Conservation (phyloP, 1,140 invertebrate genomes). For the Mercenaria mercenaria region DNA sequence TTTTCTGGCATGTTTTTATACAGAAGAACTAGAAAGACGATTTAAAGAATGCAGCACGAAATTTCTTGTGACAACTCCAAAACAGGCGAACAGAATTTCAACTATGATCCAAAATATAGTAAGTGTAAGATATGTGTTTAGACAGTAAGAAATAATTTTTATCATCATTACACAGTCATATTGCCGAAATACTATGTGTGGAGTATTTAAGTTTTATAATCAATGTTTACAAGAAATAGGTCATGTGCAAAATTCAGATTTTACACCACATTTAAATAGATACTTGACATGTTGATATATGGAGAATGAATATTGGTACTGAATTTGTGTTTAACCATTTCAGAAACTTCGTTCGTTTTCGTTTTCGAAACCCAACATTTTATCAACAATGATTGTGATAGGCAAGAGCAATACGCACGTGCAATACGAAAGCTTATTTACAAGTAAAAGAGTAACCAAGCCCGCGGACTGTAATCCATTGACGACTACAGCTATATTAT, state of each 20-base stretch:
- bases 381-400: conserved; percentile 46
- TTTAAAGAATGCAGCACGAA: conserved; percentile 39
- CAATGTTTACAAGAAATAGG: background rate
- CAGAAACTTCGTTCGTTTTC: conserved; percentile 33
- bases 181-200: background rate
- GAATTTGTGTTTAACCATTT: too few relatives aligned
- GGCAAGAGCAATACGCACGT: background rate
- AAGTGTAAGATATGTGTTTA: conserved; percentile 12
- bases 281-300: too few relatives aligned
- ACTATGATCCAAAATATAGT: conserved; percentile 16
- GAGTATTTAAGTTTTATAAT: background rate
- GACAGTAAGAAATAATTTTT: background rate
- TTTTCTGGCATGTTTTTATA: background rate
- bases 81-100: background rate
- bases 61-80: conserved; percentile 28
- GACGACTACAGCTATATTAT: conserved; percentile 37
- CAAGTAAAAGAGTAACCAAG: background rate
- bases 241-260: too few relatives aligned
- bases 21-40: conserved; percentile 36
- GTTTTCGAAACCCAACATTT: conserved; percentile 6
- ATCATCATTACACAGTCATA: background rate
- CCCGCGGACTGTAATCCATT: conserved; percentile 28
- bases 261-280: too few relatives aligned
- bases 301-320: too few relatives aligned
- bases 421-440: conserved; percentile 28